Base-by-base conservation (phyloP, 1,140 invertebrate species). In the Mycetomoellerius zeteki region DNA sequence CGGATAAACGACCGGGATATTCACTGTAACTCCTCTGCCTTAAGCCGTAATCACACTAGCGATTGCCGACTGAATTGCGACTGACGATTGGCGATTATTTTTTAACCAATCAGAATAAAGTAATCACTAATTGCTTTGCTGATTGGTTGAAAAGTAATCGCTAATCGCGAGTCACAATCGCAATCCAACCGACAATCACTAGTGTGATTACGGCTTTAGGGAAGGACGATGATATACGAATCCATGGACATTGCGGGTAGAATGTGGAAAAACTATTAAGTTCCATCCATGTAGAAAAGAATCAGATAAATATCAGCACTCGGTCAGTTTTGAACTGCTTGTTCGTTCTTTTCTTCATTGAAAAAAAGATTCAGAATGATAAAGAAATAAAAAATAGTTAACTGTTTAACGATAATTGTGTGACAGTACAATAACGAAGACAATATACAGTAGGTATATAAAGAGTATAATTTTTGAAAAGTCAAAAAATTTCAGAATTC, bases 251-350 rank as follows among this genome's bases (percentile, higher is more conserved):
- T 56, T 58, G 7, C 27, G 14, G 7, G 19, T 78, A 27, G 19
- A 86, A 81, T 69, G 37, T 75, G 50, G 33, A 87, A 81, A 87
- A 84, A 75, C 76, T 75, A 87, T 87, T 87, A 82, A 69, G 62
- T 47, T 67, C 62, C 33, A 54, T 69, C 54, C 16, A 73, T n/a
- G 72, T 69, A 47, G 62, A 87, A 81, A 73, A 73, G 52, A 37
- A 86, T 64, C 65, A 86, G 69, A 84, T 82, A 73, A 82, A 82
- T 21, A 14, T 2, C 19, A 6, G 14, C 19, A 24, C 5, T 37
- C 27, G 27, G n/a, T 7, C 78, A 72, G 16, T 82, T 58, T 50
- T 21, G 21, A 73, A 72, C 52, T 47, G 69, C 14, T 24, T 14
- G 0, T 73, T 37, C 19, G n/a, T n/a, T n/a, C n/a, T n/a, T n/a